phyloP scores from a whole-genome alignment of 2,113 vertebrate genomes.

The Anas platyrhynchos region DNA sequence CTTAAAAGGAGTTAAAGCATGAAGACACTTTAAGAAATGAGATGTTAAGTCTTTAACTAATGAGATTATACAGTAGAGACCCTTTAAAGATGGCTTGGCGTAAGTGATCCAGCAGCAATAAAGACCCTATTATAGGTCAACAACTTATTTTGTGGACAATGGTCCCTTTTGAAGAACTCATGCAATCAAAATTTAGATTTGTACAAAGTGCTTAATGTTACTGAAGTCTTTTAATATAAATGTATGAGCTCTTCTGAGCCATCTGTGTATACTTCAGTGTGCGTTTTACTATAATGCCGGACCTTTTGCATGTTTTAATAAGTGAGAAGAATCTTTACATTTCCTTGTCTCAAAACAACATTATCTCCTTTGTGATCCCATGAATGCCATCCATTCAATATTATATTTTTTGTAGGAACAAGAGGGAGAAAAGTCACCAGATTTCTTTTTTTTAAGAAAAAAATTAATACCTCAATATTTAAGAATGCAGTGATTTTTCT shows the following conservation, averaged over 20 bases:
- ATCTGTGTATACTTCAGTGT: neutral
- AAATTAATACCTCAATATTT: neutral
- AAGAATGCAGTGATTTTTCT: neutral
- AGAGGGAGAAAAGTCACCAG: neutral
- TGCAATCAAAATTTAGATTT: neutral
- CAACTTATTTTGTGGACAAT: slow-evolving; percentile 15
- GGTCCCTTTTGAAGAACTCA: neutral
- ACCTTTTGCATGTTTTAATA: neutral
- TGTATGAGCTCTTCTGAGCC: neutral
- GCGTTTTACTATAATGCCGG: neutral
- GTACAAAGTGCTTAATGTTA: neutral
- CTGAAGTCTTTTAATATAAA: slow-evolving; percentile 22
- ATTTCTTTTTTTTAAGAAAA: neutral
- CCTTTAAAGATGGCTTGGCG: slow-evolving; percentile 27
- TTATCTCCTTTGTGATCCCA: neutral
- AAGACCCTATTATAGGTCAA: slow-evolving; percentile 8
- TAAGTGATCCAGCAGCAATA: neutral
- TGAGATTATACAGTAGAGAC: slow-evolving; percentile 29
- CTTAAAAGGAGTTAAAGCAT: slow-evolving; percentile 35
- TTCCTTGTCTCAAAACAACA: neutral
- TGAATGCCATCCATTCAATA: neutral
- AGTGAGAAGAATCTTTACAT: neutral
- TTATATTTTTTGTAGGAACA: neutral
- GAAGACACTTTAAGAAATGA: slow-evolving; percentile 37
- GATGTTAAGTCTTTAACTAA: slow-evolving; percentile 48